Evolutionary conservation across 2,797 vertebrate genomes (phyloP), one percentile per base, ranked within the genome.

Genomic region (Myotis pilosus): DNA sequence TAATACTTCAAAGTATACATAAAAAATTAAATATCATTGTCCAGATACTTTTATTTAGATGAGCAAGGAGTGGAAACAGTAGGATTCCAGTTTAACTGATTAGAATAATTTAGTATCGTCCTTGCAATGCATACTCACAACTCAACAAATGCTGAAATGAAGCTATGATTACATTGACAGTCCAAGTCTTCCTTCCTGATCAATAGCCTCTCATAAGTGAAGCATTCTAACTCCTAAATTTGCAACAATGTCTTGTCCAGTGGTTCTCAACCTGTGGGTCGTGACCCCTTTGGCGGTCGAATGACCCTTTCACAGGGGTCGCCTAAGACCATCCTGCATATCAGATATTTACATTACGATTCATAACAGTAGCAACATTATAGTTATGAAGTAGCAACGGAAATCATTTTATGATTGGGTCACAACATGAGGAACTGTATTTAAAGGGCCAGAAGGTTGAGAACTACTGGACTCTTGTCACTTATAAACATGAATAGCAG

Each of bases 21-120:
- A 93, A 62, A 57, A 62, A 84, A 74, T 60, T 79, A 95, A 89
- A 22, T 85, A 9, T 49, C 78, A 72, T 93, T 72, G n/a, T 19
- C 44, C 86, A 97, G 72, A 69, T 92, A 86, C 82, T 97, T 95
- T 93, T 87, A 96, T 91, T 96, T 66, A 76, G 91, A 75, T 22
- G 83, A 87, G 68, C 25, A 87, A 88, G 36, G 22, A 5, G 55
- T 69, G 36, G n/a, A 88, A 72, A 49, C 8, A 41, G 33, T 16
- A 47, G 41, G 23, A 89, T 16, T 92, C 38, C n/a, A 72, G 30
- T 55, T 78, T 74, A 75, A 79, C 17, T 78, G 36, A 87, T 0
- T 69, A 33, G 15, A 80, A 69, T 47, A 20, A 81, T 4, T 85
- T 64, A 74, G 9, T 64, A n/a, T 69, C 92, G 86, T 92, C 53